Base-by-base conservation (phyloP, 2,888 invertebrate species). In the Hedya salicella region DNA sequence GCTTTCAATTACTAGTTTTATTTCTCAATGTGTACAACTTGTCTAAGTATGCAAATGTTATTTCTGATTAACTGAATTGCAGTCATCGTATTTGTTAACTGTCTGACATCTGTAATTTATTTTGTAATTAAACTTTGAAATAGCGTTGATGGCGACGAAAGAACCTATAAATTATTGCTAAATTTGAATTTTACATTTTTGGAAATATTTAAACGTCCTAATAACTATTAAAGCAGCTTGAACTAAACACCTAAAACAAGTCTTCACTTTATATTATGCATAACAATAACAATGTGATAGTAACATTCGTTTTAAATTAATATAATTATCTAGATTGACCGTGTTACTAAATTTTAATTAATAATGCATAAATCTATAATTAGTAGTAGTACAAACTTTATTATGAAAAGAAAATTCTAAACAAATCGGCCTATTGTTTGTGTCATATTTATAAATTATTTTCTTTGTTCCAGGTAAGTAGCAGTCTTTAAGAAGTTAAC, bases 1-100 rank as follows among this genome's bases (percentile, higher is more conserved):
- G 81, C 85, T 87, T 85, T 87, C 78, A 36, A 40, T 54, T 46
- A 64, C 72, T 71, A 63, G 60, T 68, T 62, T 69, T 62, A 49
- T 60, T 62, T 44, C 61, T 54, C 49, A 46, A 32, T 25, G 30
- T 44, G 53, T 46, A 30, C 44, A 52, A 63, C 13, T 57, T 21
- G 14, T 40, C n/a, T 53, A n/a, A n/a, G n/a, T n/a, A 36, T 14
- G 42, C 57, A 50, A 59, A 59, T 59, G 36, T 44, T 36, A 59
- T 21, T 21, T 59, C 5, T 30, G 46, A 46, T 57, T 25, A 49
- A 52, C 50, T 25, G 5, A 21, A 64, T 44, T 21, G 21, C 42
- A n/a, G 21, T n/a, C 56, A 59, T 17, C 32, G 46, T 48, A 39
- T 13, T 11, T 17, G 32, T 46, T 42, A 30, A 42, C 9, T 17